Percentiles rank a stretch among this genome's conserved stretches.
phyloP scores from a whole-genome alignment of 2,113 vertebrate species.

The Lophura nycthemera region DNA sequence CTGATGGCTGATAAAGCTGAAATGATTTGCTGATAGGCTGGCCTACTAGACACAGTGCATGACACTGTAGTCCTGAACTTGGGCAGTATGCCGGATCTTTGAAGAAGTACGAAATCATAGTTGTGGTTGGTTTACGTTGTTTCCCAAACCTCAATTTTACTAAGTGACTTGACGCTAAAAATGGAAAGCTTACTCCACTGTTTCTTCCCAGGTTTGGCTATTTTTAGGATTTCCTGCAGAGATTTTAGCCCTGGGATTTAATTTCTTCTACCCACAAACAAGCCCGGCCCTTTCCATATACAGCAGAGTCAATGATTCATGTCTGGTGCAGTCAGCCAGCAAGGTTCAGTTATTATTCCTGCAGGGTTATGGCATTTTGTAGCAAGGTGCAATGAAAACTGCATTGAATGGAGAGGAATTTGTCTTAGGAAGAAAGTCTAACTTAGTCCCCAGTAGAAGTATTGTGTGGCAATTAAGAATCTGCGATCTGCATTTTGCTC shows the following conservation, averaged over 20 bases:
- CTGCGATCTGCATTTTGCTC: background rate
- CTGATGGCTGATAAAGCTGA: background rate
- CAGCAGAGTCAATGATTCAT: conserved; percentile 39
- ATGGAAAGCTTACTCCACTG: background rate
- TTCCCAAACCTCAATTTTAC: background rate
- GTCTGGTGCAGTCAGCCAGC: conserved; percentile 24
- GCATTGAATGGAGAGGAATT: conserved; percentile 1
- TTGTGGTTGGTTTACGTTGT: background rate
- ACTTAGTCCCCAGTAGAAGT: background rate
- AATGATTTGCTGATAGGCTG: background rate
- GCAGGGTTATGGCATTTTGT: background rate
- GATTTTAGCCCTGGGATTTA: conserved; percentile 34
- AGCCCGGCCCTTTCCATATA: background rate
- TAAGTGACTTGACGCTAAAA: conserved; percentile 23
- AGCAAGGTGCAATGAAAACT: conserved; percentile 24
- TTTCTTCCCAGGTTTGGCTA: background rate
- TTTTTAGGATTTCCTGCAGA: conserved; percentile 57
- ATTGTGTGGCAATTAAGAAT: background rate
- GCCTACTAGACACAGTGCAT: accelerated
- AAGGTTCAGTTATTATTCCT: conserved; percentile 10
- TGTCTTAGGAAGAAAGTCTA: background rate
- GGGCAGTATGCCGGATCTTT: background rate
- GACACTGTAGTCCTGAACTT: background rate
- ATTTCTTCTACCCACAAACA: conserved; percentile 41
- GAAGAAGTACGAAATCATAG: background rate